Evolutionary conservation across 1,140 invertebrate genomes (phyloP).

Genomic region (Saccostrea cuccullata): DNA sequence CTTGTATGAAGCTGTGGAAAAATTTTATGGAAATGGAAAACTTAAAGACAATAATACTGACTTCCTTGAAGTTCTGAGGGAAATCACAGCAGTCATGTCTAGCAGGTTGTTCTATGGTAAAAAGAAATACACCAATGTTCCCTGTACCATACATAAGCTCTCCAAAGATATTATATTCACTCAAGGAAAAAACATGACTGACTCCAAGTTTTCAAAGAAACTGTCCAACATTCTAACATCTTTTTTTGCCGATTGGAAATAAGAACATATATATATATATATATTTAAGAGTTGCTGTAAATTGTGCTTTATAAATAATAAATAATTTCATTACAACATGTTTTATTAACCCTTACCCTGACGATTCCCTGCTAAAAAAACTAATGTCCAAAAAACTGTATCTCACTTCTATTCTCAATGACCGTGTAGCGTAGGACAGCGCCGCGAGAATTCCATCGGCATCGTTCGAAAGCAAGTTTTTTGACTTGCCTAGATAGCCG

Average conservation of each 20-base stretch:
- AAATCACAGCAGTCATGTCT: background rate
- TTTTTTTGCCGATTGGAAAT: background rate
- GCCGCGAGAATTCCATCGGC: no score
- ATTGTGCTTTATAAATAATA: no score
- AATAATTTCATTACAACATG: no score
- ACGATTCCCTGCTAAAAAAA: no score
- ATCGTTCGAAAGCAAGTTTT: no score
- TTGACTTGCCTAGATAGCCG: no score
- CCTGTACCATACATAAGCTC: background rate
- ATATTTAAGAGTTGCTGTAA: no score
- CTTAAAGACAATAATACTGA: background rate
- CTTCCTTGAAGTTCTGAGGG: slow-evolving; percentile 3
- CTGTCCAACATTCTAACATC: background rate
- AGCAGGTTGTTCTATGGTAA: background rate
- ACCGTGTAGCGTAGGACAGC: no score
- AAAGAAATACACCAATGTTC: background rate
- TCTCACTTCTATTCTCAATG: no score
- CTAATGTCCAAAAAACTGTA: no score
- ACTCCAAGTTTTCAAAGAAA: background rate
- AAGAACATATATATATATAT: no score
- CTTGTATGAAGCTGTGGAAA: background rate
- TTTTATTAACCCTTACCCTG: no score
- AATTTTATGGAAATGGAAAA: slow-evolving; percentile 3
- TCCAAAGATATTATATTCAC: background rate
- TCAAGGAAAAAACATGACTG: background rate